Conservation (phyloP, 2,113 vertebrate species). For the Eulemur macaco region DNA sequence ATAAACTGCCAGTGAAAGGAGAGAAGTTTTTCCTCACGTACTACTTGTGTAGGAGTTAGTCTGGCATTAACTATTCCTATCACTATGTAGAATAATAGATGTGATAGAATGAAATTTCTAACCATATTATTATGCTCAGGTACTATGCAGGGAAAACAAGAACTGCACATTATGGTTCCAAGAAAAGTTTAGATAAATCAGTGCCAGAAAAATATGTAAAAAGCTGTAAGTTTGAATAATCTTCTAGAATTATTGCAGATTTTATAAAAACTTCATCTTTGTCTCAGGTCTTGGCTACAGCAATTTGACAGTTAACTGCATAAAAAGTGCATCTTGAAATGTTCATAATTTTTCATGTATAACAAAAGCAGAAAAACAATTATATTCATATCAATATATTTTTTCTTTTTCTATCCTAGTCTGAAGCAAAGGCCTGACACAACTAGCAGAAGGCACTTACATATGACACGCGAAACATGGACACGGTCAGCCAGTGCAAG, state of each 20-base stretch:
- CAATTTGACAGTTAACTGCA: slow-evolving; percentile 25
- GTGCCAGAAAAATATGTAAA: slow-evolving; percentile 12
- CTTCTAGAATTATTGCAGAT: neutral
- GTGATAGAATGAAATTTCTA: slow-evolving; percentile 36
- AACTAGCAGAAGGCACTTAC: neutral
- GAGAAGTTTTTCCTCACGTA: slow-evolving; percentile 34
- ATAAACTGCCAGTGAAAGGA: slow-evolving; percentile 57
- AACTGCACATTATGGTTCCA: neutral
- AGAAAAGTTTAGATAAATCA: slow-evolving; percentile 45
- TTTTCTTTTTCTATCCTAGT: neutral
- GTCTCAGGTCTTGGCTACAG: neutral
- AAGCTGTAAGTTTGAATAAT: neutral
- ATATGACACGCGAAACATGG: neutral
- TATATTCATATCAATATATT: neutral
- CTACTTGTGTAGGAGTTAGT: slow-evolving; percentile 44
- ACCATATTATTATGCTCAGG: neutral
- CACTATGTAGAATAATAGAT: slow-evolving; percentile 10
- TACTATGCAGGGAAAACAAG: neutral
- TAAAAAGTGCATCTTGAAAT: slow-evolving; percentile 49
- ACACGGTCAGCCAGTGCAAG: neutral
- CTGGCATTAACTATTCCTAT: slow-evolving; percentile 61
- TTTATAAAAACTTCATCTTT: slow-evolving; percentile 20
- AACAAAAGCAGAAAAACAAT: slow-evolving; percentile 19
- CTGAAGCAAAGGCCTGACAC: neutral
- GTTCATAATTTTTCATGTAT: slow-evolving; percentile 13